These are phyloP conservation scores for Phoebastria nigripes DNA, from an alignment of 2,797 vertebrate genomes.

Conservation along the genomic window DNA sequence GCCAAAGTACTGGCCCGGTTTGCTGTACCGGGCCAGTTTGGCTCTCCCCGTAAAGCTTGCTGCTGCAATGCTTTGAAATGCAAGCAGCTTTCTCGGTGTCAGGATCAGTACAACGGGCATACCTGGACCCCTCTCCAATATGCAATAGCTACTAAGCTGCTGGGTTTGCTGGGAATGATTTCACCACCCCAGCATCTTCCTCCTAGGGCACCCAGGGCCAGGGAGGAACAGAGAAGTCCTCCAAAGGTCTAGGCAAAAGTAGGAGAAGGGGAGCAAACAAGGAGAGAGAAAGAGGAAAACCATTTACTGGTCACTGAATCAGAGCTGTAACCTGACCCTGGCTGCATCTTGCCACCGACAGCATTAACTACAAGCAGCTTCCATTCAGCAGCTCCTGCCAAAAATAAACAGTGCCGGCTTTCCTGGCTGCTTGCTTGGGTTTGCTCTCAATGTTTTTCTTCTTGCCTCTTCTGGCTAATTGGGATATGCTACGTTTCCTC, in stretches of 20 bases:
- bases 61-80: not conserved
- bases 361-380: slow-evolving; percentile 65
- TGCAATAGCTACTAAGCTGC: not conserved
- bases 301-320: slow-evolving; percentile 35
- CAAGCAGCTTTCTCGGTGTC: not conserved
- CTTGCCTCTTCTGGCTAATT: slow-evolving; percentile 45
- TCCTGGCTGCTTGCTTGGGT: slow-evolving; percentile 48
- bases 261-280: not conserved
- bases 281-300: not conserved
- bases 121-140: rapidly evolving
- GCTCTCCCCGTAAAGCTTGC: not conserved
- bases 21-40: not conserved
- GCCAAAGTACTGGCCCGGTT: not conserved
- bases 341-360: slow-evolving; percentile 36
- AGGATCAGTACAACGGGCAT: rapidly evolving
- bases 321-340: slow-evolving; percentile 58
- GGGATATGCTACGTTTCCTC: slow-evolving; percentile 16
- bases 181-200: not conserved
- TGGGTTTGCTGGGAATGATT: not conserved
- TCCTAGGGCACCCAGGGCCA: not conserved
- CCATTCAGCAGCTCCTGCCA: slow-evolving; percentile 67
- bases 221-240: not conserved
- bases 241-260: not conserved
- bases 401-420: slow-evolving; percentile 60
- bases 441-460: slow-evolving; percentile 21